phyloP scores from a whole-genome alignment of 2,888 invertebrate species.

The Tigriopus californicus region DNA sequence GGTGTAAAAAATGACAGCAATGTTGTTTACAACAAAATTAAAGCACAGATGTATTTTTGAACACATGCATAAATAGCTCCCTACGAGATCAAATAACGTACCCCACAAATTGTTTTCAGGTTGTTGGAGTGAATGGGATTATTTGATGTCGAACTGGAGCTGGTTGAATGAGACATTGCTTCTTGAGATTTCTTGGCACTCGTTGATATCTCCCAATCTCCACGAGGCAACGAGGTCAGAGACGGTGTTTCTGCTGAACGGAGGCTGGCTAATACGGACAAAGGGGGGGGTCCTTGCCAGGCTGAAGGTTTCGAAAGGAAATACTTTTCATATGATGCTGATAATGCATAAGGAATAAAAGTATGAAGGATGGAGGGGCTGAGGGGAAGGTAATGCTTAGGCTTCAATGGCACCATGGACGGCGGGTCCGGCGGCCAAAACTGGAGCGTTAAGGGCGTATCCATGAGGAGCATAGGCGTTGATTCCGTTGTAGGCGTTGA shows the following conservation, averaged over 20 bases:
- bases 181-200: not conserved
- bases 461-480: constrained; percentile 23
- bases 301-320: not conserved
- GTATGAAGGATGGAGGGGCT: no score
- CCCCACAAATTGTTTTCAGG: not conserved
- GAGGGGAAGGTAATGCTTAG: no score
- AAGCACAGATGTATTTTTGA: no score
- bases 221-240: not conserved
- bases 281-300: not conserved
- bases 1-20: no score
- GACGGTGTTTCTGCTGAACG: not conserved
- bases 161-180: not conserved
- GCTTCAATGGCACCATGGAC: not conserved
- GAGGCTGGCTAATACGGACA: no score
- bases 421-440: constrained; percentile 16
- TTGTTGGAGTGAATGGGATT: not conserved
- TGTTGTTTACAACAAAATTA: no score
- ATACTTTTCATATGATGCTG: no score
- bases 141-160: constrained; percentile 15
- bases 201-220: not conserved
- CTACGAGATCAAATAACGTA: constrained; percentile 14
- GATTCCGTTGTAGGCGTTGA: constrained; percentile 24
- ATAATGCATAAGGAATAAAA: no score
- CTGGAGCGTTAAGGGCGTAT: constrained; percentile 21
- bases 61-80: constrained; percentile 13